Percentiles rank a stretch among this genome's conserved stretches.
phyloP scores from a whole-genome alignment of 2,888 invertebrate genomes.

The Ichneumon xanthorius region DNA sequence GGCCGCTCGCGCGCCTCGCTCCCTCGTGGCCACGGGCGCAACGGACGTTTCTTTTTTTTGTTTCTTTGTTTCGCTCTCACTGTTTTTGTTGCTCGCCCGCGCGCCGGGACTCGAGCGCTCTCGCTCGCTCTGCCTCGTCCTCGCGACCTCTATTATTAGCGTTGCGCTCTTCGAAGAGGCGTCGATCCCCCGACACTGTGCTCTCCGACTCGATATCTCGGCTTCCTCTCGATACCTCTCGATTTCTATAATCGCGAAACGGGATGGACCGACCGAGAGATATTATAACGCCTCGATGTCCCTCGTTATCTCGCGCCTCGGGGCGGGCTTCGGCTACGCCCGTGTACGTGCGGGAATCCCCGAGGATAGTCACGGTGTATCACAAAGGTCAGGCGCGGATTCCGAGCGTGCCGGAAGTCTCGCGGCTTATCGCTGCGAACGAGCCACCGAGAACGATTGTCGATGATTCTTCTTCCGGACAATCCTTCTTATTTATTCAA shows the following conservation, averaged over 20 bases:
- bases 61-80: slow-evolving; percentile 47
- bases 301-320: slow-evolving; percentile 26
- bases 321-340: background rate
- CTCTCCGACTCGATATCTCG: slow-evolving; percentile 15
- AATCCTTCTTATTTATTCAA: background rate
- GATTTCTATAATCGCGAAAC: slow-evolving; percentile 2
- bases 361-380: background rate
- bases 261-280: background rate
- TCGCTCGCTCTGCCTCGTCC: slow-evolving; percentile 65
- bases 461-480: background rate
- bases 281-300: background rate
- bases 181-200: slow-evolving; percentile 66
- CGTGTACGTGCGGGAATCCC: slow-evolving; percentile 33
- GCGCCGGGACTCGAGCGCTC: slow-evolving; percentile 76
- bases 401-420: slow-evolving; percentile 38
- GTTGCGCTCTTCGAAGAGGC: slow-evolving; percentile 55
- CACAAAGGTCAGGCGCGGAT: slow-evolving; percentile 28
- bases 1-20: slow-evolving; percentile 37
- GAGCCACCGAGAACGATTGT: background rate
- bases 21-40: background rate
- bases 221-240: slow-evolving; percentile 45
- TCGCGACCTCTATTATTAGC: slow-evolving; percentile 78
- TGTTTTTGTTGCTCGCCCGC: slow-evolving; percentile 56
- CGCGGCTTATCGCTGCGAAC: background rate
- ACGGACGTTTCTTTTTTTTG: slow-evolving; percentile 16